Percentiles rank a stretch among this genome's conserved stretches.
Evolutionary conservation across 2,888 invertebrate genomes (phyloP).

Genomic region (Pseudolycoriella hygida): DNA sequence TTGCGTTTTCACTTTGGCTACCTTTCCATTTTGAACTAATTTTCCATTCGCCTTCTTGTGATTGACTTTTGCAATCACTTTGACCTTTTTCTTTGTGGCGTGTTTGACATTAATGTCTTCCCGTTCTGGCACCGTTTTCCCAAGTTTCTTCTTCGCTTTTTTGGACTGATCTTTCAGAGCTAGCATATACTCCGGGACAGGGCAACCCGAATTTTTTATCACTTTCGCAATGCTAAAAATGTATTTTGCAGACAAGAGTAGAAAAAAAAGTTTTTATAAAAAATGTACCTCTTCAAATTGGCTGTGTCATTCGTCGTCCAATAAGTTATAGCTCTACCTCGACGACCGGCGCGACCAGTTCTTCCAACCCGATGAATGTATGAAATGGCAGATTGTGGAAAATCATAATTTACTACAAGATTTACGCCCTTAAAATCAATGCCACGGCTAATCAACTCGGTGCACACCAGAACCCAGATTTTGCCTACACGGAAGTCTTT

Average conservation of each 20-base stretch:
- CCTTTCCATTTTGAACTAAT: not conserved
- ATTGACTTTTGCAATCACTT: not conserved
- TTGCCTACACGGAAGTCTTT: slow-evolving; percentile 78
- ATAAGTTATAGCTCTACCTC: slow-evolving; percentile 80
- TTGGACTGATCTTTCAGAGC: slow-evolving; percentile 48
- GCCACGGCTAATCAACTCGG: slow-evolving; percentile 91
- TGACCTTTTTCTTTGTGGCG: not conserved
- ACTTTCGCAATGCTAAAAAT: slow-evolving; percentile 68
- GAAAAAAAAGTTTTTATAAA: slow-evolving; percentile 4
- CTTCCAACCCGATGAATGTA: slow-evolving; percentile 81
- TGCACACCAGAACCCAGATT: slow-evolving; percentile 92
- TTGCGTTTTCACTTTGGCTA: not conserved
- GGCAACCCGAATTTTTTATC: slow-evolving; percentile 78
- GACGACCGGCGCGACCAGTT: slow-evolving; percentile 83
- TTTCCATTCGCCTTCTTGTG: not conserved
- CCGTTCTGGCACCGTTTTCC: slow-evolving; percentile 41
- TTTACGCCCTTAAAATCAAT: slow-evolving; percentile 95
- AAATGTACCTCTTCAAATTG: slow-evolving; percentile 60
- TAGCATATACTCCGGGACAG: slow-evolving; percentile 83
- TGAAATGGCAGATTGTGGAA: slow-evolving; percentile 75
- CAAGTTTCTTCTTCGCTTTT: slow-evolving; percentile 37
- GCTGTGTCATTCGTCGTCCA: slow-evolving; percentile 81
- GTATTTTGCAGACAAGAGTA: not conserved
- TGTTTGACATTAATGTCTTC: slow-evolving; percentile 34
- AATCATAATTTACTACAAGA: slow-evolving; percentile 93